Percentiles rank a stretch among this genome's conserved stretches.
phyloP scores from a whole-genome alignment of 92 coral and sea anemone species.

The Umimayanthus kanabou region DNA sequence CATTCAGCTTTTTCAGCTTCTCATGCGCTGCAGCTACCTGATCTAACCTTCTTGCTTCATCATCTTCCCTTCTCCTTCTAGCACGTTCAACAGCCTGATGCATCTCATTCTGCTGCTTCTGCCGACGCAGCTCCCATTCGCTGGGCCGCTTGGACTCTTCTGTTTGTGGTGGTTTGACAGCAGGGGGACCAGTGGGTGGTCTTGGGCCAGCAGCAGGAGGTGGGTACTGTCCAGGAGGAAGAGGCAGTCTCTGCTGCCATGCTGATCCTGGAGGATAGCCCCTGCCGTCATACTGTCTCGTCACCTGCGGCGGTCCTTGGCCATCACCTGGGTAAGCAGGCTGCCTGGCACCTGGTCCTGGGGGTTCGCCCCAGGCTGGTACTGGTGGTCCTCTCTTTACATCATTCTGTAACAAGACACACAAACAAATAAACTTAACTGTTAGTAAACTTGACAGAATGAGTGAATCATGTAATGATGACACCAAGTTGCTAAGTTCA shows the following conservation, averaged over 20 bases:
- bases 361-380: slow-evolving; percentile 83
- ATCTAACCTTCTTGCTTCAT: slow-evolving; percentile 74
- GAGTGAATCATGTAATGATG: too few species aligned
- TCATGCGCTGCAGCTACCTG: slow-evolving; percentile 81
- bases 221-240: slow-evolving; percentile 65
- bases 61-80: slow-evolving; percentile 86
- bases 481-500: too few species aligned
- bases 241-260: slow-evolving; percentile 73
- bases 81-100: slow-evolving; percentile 91
- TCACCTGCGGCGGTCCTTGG: slow-evolving; percentile 54
- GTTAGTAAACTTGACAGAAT: neutral
- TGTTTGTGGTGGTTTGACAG: slow-evolving; percentile 39
- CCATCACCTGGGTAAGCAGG: slow-evolving; percentile 54
- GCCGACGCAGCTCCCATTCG: slow-evolving; percentile 66
- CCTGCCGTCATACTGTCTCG: slow-evolving; percentile 59
- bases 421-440: neutral
- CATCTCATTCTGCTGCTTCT: slow-evolving; percentile 86
- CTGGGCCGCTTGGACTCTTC: slow-evolving; percentile 42
- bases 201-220: slow-evolving; percentile 55
- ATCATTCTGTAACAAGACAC: slow-evolving; percentile 42
- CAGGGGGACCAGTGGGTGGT: slow-evolving; percentile 39
- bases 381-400: slow-evolving; percentile 53
- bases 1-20: slow-evolving; percentile 80
- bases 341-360: slow-evolving; percentile 44
- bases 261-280: slow-evolving; percentile 48